Evolutionary conservation across 2,888 invertebrate genomes (phyloP).

Genomic region (Hypsopygia costalis): DNA sequence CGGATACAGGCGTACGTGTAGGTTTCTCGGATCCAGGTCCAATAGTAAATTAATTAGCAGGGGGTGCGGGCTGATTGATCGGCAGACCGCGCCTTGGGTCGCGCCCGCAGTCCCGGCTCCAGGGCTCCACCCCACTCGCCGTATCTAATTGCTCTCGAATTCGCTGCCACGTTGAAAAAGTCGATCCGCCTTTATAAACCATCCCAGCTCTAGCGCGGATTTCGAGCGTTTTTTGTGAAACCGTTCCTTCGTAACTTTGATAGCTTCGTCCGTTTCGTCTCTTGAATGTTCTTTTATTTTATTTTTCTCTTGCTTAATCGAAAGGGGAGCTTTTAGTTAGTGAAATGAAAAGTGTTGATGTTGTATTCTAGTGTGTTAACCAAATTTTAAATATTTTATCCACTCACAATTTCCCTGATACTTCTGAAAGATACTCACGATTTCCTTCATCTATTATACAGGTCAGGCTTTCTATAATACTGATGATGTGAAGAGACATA

Average conservation of each 20-base stretch:
- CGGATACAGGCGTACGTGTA: slow-evolving; percentile 18
- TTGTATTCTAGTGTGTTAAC: too few species aligned
- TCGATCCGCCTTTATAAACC: slow-evolving; percentile 36
- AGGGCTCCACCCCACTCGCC: slow-evolving; percentile 34
- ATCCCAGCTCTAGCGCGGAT: slow-evolving; percentile 22
- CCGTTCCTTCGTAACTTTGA: slow-evolving; percentile 17
- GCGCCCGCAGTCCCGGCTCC: slow-evolving; percentile 29
- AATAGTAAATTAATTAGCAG: slow-evolving; percentile 56
- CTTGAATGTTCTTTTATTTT: background rate
- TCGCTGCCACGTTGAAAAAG: slow-evolving; percentile 39
- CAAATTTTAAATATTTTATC: too few species aligned
- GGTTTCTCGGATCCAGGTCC: slow-evolving; percentile 21
- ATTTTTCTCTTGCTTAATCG: too few species aligned
- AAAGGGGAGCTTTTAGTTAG: too few species aligned
- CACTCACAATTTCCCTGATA: too few species aligned
- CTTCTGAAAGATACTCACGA: too few species aligned
- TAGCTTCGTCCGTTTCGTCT: background rate
- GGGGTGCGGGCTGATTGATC: slow-evolving; percentile 55
- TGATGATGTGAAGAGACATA: too few species aligned
- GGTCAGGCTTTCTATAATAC: too few species aligned
- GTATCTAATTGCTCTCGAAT: slow-evolving; percentile 46
- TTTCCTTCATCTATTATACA: too few species aligned
- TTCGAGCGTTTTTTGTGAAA: slow-evolving; percentile 31
- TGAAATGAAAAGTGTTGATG: too few species aligned
- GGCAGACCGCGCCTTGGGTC: slow-evolving; percentile 38